phyloP scores from a whole-genome alignment of 2,113 vertebrate species.

The Onychostoma macrolepis region DNA sequence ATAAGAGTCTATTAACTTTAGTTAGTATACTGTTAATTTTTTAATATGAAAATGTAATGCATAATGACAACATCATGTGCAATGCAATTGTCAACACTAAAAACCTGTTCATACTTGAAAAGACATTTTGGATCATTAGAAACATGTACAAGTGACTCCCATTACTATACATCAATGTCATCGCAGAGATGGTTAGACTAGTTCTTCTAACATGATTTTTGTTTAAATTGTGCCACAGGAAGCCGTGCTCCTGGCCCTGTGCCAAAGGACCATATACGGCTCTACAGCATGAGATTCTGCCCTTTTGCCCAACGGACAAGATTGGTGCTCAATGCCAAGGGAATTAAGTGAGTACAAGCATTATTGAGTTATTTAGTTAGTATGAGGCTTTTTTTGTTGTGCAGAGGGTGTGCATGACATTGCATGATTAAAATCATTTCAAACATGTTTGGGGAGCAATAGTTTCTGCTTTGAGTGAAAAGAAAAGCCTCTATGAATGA shows the following conservation, averaged over 20 bases:
- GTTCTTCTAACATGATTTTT: not conserved
- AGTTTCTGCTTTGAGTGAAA: not conserved
- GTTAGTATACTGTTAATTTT: too few relatives aligned
- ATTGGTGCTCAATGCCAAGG: conserved; percentile 86
- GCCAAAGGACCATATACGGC: conserved; percentile 75
- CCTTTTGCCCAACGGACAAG: conserved; percentile 85
- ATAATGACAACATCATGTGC: not conserved
- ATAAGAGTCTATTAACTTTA: too few relatives aligned
- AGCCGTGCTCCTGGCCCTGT: conserved; percentile 82
- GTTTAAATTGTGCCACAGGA: conserved; percentile 68
- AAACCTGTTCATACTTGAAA: not conserved
- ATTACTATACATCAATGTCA: not conserved
- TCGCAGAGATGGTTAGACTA: not conserved
- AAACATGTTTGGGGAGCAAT: not conserved
- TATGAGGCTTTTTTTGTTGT: not conserved
- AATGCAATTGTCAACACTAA: too few relatives aligned
- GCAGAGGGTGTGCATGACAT: too few relatives aligned
- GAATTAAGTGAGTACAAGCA: conserved; percentile 80
- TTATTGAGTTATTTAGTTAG: not conserved
- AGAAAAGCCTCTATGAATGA: not conserved
- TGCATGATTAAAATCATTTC: too few relatives aligned
- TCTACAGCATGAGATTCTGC: conserved; percentile 96
- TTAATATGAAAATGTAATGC: not conserved
- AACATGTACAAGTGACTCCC: not conserved
- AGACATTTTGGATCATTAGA: not conserved